Base-by-base conservation (phyloP, 2,113 vertebrate genomes). In the Passer montanus region DNA sequence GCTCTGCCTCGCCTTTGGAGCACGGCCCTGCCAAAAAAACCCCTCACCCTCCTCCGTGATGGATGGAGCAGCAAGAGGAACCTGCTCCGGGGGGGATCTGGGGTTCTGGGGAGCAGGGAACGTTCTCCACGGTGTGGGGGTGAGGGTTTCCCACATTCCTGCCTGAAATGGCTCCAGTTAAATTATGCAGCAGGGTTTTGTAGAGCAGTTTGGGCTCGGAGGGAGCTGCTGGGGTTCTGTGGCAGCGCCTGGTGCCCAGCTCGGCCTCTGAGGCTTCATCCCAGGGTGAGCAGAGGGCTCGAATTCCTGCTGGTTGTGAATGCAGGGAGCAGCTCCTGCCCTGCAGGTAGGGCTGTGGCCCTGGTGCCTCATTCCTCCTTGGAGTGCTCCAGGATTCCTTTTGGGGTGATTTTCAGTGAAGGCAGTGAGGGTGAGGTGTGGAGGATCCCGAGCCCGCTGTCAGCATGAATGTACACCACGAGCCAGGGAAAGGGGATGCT, bases 101-200 rank as follows among this genome's bases (percentile, higher is more conserved):
- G 70, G 79, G 3, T 35, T 78, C 33, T 28, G 63, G 13, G 16
- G n/a, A 44, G 41, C 15, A 4, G n/a, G 2, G 17, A 49, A 27
- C 1, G 7, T 47, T 41, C 31, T 44, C 39, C 0, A 0, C 23
- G 20, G 69, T 0, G 0, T 7, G 47, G 43, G n/a, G 26, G 7
- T 20, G n/a, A 72, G 49, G 4, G 21, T 56, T 89, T 63, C 74
- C 78, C 84, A 24, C 13, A 1, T n/a, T 27, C 5, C 93, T 33
- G 64, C 80, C 28, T 47, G 78, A 49, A 93, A 95, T 55, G 2
- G 47, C 30, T 85, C 63, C 3, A 17, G 58, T 87, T 97, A 87
- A 98, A 97, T 97, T 84, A 94, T 95, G 66, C 92, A 93, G 89
- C 49, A 69, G 94, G 63, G 89, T 78, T 95, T 94, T 89, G 87